Evolutionary conservation across 1,140 invertebrate genomes (phyloP).

Genomic region (Eulimnadia texana): DNA sequence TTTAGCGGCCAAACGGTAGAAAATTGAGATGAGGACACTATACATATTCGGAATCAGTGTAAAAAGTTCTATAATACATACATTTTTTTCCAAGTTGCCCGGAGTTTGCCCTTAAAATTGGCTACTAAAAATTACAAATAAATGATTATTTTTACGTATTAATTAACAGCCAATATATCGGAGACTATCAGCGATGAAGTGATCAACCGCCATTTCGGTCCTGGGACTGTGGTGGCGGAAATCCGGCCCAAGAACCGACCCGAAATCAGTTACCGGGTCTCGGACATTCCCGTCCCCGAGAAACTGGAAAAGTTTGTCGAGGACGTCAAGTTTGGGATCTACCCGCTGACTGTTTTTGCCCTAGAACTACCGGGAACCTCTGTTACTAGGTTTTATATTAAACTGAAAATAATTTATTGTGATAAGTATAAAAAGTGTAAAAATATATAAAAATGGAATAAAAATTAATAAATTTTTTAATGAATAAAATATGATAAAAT

Average conservation of each 20-base stretch:
- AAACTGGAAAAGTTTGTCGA: conserved; percentile 96
- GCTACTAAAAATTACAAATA: neutral
- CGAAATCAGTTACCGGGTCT: conserved; percentile 43
- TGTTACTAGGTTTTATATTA: too few relatives aligned
- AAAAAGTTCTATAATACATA: too few relatives aligned
- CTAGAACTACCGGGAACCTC: conserved; percentile 48
- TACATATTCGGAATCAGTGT: too few relatives aligned
- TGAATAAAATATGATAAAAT: too few relatives aligned
- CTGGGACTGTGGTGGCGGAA: conserved; percentile 58
- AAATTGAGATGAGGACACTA: too few relatives aligned
- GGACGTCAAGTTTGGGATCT: conserved; percentile 85
- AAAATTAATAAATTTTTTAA: too few relatives aligned
- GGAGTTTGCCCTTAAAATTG: too few relatives aligned
- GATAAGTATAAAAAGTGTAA: too few relatives aligned
- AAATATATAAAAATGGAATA: too few relatives aligned
- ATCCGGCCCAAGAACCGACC: conserved; percentile 42
- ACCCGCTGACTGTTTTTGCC: conserved; percentile 86
- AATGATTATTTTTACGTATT: neutral
- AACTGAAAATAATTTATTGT: too few relatives aligned
- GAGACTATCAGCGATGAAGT: conserved; percentile 82
- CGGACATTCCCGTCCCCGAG: conserved; percentile 63
- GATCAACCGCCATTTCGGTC: conserved; percentile 50
- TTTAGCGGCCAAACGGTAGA: too few relatives aligned
- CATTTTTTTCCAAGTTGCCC: too few relatives aligned
- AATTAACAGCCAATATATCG: conserved; percentile 31